phyloP scores from a whole-genome alignment of 1,140 invertebrate species.

The Asbolus verrucosus region DNA sequence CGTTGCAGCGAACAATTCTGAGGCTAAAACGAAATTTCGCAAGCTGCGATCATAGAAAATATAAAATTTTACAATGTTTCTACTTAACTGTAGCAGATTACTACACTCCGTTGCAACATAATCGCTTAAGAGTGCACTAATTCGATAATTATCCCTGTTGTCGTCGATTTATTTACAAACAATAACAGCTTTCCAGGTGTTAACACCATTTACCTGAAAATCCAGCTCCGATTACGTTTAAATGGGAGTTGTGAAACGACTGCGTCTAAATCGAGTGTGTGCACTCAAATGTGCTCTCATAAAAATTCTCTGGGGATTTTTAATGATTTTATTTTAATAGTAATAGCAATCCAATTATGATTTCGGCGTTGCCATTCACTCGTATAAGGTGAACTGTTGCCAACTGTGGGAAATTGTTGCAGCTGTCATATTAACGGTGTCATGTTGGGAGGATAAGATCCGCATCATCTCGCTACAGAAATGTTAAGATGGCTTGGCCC shows the following conservation, averaged over 20 bases:
- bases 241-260: no score
- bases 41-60: neutral
- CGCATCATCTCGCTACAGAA: slow-evolving; percentile 34
- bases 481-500: slow-evolving; percentile 50
- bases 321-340: no score
- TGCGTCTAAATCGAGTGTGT: no score
- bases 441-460: slow-evolving; percentile 33
- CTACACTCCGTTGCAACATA: neutral
- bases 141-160: neutral
- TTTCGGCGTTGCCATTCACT: no score
- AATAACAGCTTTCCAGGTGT: no score
- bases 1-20: no score
- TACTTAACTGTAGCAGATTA: slow-evolving; percentile 7
- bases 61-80: slow-evolving; percentile 17
- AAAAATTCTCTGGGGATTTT: no score
- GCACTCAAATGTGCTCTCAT: no score
- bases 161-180: slow-evolving; percentile 8
- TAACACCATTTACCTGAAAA: no score
- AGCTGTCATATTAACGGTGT: slow-evolving; percentile 6
- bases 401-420: neutral
- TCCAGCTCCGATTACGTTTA: no score
- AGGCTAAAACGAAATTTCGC: neutral
- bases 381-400: no score
- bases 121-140: neutral
- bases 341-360: no score